Conservation (phyloP, 2,797 vertebrate species). For the Harpagifer antarcticus region DNA sequence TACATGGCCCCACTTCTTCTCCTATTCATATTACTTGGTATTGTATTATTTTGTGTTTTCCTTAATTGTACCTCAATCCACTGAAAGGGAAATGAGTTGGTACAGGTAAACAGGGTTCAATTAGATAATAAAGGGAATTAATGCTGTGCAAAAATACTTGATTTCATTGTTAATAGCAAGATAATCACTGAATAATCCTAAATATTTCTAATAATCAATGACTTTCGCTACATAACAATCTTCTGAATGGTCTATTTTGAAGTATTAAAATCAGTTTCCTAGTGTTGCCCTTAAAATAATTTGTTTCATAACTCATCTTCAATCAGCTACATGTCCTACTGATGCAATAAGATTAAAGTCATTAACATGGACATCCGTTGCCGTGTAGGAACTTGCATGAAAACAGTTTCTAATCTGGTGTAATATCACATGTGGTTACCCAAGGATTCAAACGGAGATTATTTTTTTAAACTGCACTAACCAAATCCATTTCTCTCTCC, state of each 20-base stretch:
- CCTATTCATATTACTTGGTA: conserved; percentile 86
- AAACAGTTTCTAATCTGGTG: conserved; percentile 46
- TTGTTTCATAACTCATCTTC: conserved; percentile 2
- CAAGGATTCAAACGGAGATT: conserved; percentile 49
- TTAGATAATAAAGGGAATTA: neutral
- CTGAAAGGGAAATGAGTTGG: conserved; percentile 35
- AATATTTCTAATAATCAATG: conserved; percentile 1
- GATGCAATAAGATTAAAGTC: conserved; percentile 32
- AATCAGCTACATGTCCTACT: conserved; percentile 16
- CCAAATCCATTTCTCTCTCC: conserved; percentile 21
- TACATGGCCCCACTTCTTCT: conserved; percentile 83
- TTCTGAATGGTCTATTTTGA: neutral
- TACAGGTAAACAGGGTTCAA: conserved; percentile 20
- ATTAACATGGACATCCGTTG: conserved; percentile 35
- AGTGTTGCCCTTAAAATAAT: neutral
- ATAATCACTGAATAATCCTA: conserved; percentile 24
- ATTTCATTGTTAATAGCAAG: conserved; percentile 28
- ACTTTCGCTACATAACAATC: neutral
- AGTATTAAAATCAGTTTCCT: neutral
- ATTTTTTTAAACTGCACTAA: conserved; percentile 47
- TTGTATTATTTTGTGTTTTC: conserved; percentile 66
- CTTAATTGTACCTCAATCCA: conserved; percentile 36
- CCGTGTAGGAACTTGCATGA: conserved; percentile 33
- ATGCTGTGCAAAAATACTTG: neutral
- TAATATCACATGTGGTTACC: conserved; percentile 45